Conservation (phyloP, 1,140 invertebrate genomes). For the Potamilus streckersoni region DNA sequence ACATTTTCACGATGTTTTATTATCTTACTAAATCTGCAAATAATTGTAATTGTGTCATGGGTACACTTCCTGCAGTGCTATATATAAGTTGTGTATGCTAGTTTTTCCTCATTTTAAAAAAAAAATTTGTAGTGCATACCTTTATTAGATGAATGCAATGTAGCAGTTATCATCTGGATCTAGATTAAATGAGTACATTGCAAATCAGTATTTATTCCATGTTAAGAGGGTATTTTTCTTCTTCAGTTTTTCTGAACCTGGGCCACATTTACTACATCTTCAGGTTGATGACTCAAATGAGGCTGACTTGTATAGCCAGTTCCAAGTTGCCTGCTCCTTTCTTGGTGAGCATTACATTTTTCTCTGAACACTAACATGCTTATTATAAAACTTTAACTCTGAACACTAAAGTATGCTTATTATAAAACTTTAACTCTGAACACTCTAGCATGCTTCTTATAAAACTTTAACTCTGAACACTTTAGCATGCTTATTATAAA, state of each 20-base stretch:
- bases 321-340: slow-evolving; percentile 60
- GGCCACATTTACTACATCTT: slow-evolving; percentile 54
- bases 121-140: too few relatives aligned
- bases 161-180: too few relatives aligned
- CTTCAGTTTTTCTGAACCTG: slow-evolving; percentile 54
- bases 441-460: too few relatives aligned
- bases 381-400: background rate
- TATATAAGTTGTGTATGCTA: background rate
- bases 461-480: too few relatives aligned
- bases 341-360: slow-evolving; percentile 49
- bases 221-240: slow-evolving; percentile 4
- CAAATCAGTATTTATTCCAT: background rate
- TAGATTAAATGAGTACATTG: background rate
- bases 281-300: slow-evolving; percentile 58
- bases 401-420: background rate
- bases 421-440: background rate
- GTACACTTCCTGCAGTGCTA: too few relatives aligned
- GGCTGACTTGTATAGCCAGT: slow-evolving; percentile 56
- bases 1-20: background rate
- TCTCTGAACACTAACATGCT: background rate
- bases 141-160: too few relatives aligned
- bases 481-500: too few relatives aligned
- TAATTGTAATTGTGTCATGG: background rate
- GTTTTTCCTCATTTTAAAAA: background rate
- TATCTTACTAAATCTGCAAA: background rate